phyloP scores from a whole-genome alignment of 2,888 invertebrate genomes.

The Magallana nippona region DNA sequence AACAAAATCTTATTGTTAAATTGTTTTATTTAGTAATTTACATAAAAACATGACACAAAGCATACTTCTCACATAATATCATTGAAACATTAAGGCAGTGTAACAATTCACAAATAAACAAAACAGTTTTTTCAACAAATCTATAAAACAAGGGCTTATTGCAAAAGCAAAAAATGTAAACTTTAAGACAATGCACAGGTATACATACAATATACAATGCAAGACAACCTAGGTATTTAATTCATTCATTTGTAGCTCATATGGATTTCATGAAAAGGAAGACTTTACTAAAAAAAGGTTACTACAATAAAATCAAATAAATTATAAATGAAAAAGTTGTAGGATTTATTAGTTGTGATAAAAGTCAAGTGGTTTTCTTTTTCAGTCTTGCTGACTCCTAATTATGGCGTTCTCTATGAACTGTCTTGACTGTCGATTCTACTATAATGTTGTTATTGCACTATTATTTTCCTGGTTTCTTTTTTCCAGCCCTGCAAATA shows the following conservation, averaged over 20 bases:
- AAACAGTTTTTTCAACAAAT: not conserved
- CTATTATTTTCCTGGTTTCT: conserved; percentile 46
- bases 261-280: conserved; percentile 22
- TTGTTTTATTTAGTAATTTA: not conserved
- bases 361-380: not conserved
- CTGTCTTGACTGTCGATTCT: not conserved
- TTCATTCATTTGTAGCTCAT: not conserved
- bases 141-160: conserved; percentile 14
- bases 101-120: conserved; percentile 21
- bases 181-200: no score
- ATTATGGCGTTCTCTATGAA: not conserved
- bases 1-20: no score
- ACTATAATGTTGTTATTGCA: not conserved
- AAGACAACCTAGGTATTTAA: not conserved
- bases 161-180: conserved; percentile 9
- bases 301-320: not conserved
- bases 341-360: conserved; percentile 9
- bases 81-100: conserved; percentile 28
- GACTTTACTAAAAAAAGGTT: not conserved
- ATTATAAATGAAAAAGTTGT: not conserved
- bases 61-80: conserved; percentile 11
- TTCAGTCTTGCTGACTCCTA: not conserved
- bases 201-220: not conserved
- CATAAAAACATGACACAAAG: conserved; percentile 2
- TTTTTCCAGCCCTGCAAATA: conserved; percentile 56